Evolutionary conservation across 2,888 invertebrate species (phyloP), one percentile per base, ranked within the genome.

Genomic region (Limnephilus auricula): DNA sequence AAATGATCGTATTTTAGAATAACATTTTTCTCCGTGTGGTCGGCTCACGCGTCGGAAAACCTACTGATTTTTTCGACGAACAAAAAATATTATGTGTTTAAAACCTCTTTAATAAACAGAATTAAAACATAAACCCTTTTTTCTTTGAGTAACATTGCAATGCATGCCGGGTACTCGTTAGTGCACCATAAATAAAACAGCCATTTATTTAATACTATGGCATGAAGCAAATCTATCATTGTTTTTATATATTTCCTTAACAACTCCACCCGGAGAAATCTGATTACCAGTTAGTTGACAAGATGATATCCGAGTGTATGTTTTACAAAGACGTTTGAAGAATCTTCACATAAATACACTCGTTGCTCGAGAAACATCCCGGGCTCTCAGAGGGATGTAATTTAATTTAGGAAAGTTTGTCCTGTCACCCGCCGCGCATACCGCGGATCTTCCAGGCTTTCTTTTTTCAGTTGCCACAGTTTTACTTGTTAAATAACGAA

Each of bases 401-500:
- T 78, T 87, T 87, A 87, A 87, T 87, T 87, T 87, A 79, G 65
- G 34, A 31, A 87, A 87, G 78, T 78, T 87, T 87, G 34, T 34
- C 78, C 87, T 87, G 87, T 87, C 87, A 79, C 87, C 65, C 50
- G 78, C 87, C 87, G 31, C 87, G 65, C 79, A 87, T 65, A 37
- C 78, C 65, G 79, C 34, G 34, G 45, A 45, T 45, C 40, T 85
- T 85, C 40, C 40, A 37, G 34, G 37, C 40, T 45, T 85, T 45
- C 82, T 83, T 37, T 83, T 32, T 45, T 79, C 80, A 37, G 80
- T 89, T 32, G 84, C 90, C 83, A 25, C 32, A n/a, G 83, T 45
- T 65, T 83, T 34, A 90, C 89, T 90, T 32, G 89, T 90, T 90
- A 83, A 90, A 90, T 90, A 83, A 90, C 89, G 65, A 65, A 25